phyloP scores from a whole-genome alignment of 2,888 invertebrate species.

The Rotaria socialis region DNA sequence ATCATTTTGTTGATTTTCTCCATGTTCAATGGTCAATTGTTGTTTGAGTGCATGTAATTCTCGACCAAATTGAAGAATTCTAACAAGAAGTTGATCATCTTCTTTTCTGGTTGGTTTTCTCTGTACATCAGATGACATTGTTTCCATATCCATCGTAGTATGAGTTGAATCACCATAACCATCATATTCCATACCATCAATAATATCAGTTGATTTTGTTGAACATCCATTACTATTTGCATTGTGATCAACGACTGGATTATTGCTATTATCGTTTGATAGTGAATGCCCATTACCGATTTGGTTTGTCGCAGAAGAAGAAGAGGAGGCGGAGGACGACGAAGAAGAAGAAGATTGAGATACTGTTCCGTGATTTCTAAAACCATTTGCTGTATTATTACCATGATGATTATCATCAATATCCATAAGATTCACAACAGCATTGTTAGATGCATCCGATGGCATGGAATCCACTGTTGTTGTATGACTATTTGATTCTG shows the following conservation, averaged over 20 bases:
- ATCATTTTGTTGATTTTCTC: slow-evolving; percentile 75
- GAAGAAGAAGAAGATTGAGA: neutral
- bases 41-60: slow-evolving; percentile 87
- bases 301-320: neutral
- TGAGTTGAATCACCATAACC: neutral
- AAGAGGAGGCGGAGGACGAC: neutral
- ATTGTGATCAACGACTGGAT: neutral
- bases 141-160: slow-evolving; percentile 43
- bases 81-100: slow-evolving; percentile 70
- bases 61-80: slow-evolving; percentile 86
- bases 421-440: slow-evolving; percentile 50
- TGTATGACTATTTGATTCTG: neutral
- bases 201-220: neutral
- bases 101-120: slow-evolving; percentile 34
- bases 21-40: slow-evolving; percentile 74
- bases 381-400: slow-evolving; percentile 27
- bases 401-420: slow-evolving; percentile 48
- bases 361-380: slow-evolving; percentile 32
- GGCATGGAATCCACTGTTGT: neutral
- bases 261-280: neutral
- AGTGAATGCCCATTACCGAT: slow-evolving; percentile 25
- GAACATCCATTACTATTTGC: slow-evolving; percentile 37
- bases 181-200: slow-evolving; percentile 7
- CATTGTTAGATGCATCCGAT: slow-evolving; percentile 49
- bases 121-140: slow-evolving; percentile 15